Evolutionary conservation across 2,888 invertebrate genomes (phyloP), one percentile per base, ranked within the genome.

Genomic region (Theristus sp.): DNA sequence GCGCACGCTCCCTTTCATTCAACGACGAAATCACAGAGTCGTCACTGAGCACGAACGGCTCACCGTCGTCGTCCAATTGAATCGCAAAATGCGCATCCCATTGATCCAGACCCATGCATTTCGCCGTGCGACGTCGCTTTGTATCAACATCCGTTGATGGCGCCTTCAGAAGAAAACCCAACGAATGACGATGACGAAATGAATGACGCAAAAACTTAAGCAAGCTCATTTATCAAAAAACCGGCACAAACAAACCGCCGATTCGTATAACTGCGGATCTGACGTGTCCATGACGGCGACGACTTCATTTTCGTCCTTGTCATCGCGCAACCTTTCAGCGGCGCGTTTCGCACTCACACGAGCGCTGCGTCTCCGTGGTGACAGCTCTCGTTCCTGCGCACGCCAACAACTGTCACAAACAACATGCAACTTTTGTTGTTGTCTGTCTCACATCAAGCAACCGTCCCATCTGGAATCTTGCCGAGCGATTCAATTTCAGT

Each of bases 11-110:
- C 22, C 63, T 63, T 1, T 67, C 66, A 58, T 70, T 67, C 54
- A 72, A 62, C 10, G 71, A 70, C 1, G 73, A 72, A 26, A 73
- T 66, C 47, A 71, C 71, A 55, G 68, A 68, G 57, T 70, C 72
- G 58, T 72, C 72, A 1, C 67, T 66, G 65, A 72, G 65, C 59
- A 68, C 62, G 49, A 68, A 65, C 47, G 70, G 69, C 3, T 66
- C 66, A 2, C 65, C 67, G 27, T 67, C 64, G n/a, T 65, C 65
- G 26, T 60, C 56, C 27, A 64, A 55, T 47, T 63, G 62, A 27
- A 69, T 63, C 20, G 69, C 69, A 57, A 71, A 71, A 56, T 69
- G 67, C 58, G 70, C 68, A 58, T 71, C 68, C 59, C 65, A 66
- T 59, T 71, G 70, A 61, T 71, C 71, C n/a, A 72, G 62, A 1